These are phyloP conservation scores for Euplexia lucipara DNA, from an alignment of 2,888 invertebrate genomes.

Conservation along the genomic window DNA sequence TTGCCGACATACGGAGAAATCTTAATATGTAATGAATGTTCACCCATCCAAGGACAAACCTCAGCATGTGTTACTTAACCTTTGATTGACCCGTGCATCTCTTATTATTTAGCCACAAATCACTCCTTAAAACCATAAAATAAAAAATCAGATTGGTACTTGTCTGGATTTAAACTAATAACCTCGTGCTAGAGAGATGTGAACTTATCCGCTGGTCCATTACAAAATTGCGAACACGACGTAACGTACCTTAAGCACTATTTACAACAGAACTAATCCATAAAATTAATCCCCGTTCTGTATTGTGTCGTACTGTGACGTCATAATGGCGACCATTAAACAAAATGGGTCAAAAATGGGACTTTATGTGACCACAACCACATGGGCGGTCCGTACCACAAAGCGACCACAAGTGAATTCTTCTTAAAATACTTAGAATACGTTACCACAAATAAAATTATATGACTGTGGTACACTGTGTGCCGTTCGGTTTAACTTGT, in stretches of 20 bases:
- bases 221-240: neutral
- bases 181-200: too few species aligned
- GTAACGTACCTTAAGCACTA: constrained; percentile 25
- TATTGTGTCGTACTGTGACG: constrained; percentile 60
- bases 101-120: too few species aligned
- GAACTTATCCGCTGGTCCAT: too few species aligned
- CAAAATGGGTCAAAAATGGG: constrained; percentile 61
- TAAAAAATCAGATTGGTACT: too few species aligned
- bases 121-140: too few species aligned
- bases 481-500: constrained; percentile 39
- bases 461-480: constrained; percentile 45
- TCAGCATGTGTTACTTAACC: too few species aligned
- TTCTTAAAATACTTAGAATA: constrained; percentile 55
- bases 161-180: too few species aligned
- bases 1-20: too few species aligned
- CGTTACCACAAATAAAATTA: constrained; percentile 42
- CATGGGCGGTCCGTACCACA: constrained; percentile 63
- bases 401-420: constrained; percentile 60
- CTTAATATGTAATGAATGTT: too few species aligned
- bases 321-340: constrained; percentile 59
- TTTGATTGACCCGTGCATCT: too few species aligned
- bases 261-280: constrained; percentile 46
- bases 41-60: too few species aligned
- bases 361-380: constrained; percentile 44
- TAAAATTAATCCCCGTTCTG: constrained; percentile 56